phyloP scores from a whole-genome alignment of 2,888 invertebrate genomes.

The Habroteleia sp. region DNA sequence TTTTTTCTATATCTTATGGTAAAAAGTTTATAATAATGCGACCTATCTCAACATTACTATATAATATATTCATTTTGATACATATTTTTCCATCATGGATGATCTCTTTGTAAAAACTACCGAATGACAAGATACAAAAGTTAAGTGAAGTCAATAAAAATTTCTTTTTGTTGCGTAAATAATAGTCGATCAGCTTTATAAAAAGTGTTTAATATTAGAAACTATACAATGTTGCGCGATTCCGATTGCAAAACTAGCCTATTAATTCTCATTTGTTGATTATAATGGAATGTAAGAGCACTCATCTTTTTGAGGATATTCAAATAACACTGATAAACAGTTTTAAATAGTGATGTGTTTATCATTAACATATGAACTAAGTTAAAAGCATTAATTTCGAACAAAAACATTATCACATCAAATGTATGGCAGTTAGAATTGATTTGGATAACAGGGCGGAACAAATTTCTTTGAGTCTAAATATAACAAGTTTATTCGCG shows the following conservation, averaged over 20 bases:
- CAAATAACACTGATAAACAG: conserved; percentile 1
- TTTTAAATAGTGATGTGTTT: conserved; percentile 19
- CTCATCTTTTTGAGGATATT: conserved; percentile 1
- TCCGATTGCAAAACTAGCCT: neutral
- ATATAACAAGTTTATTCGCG: conserved; percentile 29
- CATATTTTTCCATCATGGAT: too few relatives aligned
- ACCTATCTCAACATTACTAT: too few relatives aligned
- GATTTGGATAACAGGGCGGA: conserved; percentile 17
- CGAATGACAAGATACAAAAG: neutral
- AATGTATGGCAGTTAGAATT: neutral
- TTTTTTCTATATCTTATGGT: too few relatives aligned
- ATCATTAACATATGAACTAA: conserved; percentile 8
- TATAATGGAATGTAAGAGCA: neutral
- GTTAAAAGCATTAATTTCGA: too few relatives aligned
- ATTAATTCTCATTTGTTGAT: neutral
- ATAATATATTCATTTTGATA: too few relatives aligned
- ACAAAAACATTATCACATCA: neutral
- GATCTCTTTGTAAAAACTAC: too few relatives aligned
- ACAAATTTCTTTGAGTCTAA: conserved; percentile 15
- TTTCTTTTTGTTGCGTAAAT: neutral
- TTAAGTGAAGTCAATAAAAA: neutral
- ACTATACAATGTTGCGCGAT: neutral
- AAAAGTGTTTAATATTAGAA: conserved; percentile 1
- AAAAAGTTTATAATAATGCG: too few relatives aligned
- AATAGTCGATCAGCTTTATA: neutral